These are phyloP conservation scores for Bathybates hornii DNA, from an alignment of 2,113 vertebrate genomes.

Conservation along the genomic window DNA sequence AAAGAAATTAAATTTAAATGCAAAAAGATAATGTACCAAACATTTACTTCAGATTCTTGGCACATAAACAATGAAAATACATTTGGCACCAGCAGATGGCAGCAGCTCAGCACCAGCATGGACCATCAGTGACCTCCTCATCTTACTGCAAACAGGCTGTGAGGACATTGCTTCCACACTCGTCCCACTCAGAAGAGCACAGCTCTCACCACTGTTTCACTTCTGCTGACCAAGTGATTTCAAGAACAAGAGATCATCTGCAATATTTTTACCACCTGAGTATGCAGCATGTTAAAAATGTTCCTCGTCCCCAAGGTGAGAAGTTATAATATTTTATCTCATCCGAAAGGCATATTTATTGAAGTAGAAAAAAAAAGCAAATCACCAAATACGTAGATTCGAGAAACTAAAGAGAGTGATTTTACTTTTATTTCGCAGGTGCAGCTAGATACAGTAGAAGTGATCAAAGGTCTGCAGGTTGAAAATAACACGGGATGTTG, in stretches of 20 bases:
- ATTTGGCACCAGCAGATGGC: slow-evolving; percentile 38
- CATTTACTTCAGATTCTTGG: neutral
- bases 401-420: neutral
- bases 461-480: neutral
- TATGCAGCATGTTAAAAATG: neutral
- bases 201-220: neutral
- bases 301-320: fast-evolving
- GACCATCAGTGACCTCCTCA: neutral
- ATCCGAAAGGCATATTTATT: fast-evolving
- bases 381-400: fast-evolving
- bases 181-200: neutral
- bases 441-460: neutral
- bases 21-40: neutral
- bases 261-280: neutral
- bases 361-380: neutral
- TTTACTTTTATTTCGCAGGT: neutral
- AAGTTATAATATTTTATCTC: neutral
- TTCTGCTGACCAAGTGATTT: neutral
- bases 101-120: neutral
- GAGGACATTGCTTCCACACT: neutral
- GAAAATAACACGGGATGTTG: neutral
- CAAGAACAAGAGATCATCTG: neutral
- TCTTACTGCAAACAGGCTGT: neutral
- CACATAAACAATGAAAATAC: fast-evolving
- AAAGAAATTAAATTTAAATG: neutral